A percentile compares a stretch with the other conserved stretches of the same genome.
Conservation (phyloP, 2,888 invertebrate genomes). For the Trypoxylon attenuatum region DNA sequence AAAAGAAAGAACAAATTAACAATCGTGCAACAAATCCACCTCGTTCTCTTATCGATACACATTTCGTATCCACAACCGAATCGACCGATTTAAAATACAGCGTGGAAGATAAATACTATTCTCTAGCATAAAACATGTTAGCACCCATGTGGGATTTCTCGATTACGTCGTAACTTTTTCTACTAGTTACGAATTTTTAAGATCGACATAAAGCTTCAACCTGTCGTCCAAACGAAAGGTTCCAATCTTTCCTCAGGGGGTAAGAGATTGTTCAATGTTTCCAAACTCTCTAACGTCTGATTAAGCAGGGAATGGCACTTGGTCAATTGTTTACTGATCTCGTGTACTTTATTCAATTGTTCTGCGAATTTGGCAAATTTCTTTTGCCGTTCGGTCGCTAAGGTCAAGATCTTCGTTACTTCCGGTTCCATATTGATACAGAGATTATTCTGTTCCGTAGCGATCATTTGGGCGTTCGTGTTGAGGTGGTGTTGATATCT, state of each 20-base stretch:
- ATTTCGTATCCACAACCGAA: too few relatives aligned
- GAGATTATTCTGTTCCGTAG: slow-evolving; percentile 86
- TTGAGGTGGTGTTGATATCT: slow-evolving; percentile 91
- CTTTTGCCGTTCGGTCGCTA: slow-evolving; percentile 88
- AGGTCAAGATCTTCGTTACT: slow-evolving; percentile 81
- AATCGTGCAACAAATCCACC: too few relatives aligned
- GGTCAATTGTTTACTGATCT: slow-evolving; percentile 88
- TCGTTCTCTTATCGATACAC: too few relatives aligned
- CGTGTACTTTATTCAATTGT: slow-evolving; percentile 87
- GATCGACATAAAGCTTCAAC: slow-evolving; percentile 67
- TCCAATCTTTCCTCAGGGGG: slow-evolving; percentile 89
- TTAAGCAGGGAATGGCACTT: slow-evolving; percentile 88
- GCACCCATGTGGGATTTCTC: slow-evolving; percentile 25
- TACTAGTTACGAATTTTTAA: neutral
- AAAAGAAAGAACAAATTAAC: neutral
- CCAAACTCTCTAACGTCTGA: slow-evolving; percentile 89
- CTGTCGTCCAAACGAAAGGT: slow-evolving; percentile 92
- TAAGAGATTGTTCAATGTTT: slow-evolving; percentile 87
- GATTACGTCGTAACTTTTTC: neutral
- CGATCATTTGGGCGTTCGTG: slow-evolving; percentile 87
- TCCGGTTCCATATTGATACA: slow-evolving; percentile 85
- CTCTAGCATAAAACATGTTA: slow-evolving; percentile 15
- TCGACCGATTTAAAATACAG: too few relatives aligned
- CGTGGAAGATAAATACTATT: neutral
- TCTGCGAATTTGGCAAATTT: slow-evolving; percentile 91